Base-by-base conservation (phyloP, 92 coral and sea anemone species). In the Chrysogorgia sp. region DNA sequence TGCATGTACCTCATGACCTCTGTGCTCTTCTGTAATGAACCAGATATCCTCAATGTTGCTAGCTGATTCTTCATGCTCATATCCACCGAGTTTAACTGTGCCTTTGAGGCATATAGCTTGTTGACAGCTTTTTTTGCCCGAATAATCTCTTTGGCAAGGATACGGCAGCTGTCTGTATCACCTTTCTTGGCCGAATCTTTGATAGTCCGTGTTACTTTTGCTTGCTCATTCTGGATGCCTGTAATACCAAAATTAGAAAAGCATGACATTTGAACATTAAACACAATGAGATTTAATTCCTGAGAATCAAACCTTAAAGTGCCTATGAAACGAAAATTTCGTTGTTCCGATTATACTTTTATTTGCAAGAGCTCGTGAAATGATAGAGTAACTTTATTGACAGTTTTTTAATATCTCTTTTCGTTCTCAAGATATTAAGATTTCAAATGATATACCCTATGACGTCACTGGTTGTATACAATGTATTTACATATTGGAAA, bases 11-110 rank as follows among this genome's bases (percentile, higher is more conserved):
- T 65, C 99, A 96, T 96, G 30, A 96, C 99, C 32, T 96, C 97
- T 15, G 92, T 75, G 40, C 99, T 96, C 72, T 92, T 96, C 58
- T 96, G 97, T 13, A 96, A 30, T 9, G 97, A 77, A 28, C 99
- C 99, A 17, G 99, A 93, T 29, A 96, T 60, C 25, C 97, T 84
- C 26, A 92, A 58, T 5, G 94, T 92, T 28, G 96, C 98, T 48
- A 89, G 84, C 56, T 96, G 99, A 63, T 92, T 96, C 56, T 96
- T 96, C 99, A 96, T 96, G 65, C 87, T 65, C 99, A 96, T 92
- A 20, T 91, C 97, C 23, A 96, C 97, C 64, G 99, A 96, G 81
- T 79, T 92, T 58, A 96, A 77, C 82, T 92, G 97, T 34, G 99
- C 99, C 61, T 96, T 96, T 2, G 99, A 96, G 12, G 94, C 83